Percentiles rank a stretch among this genome's conserved stretches.
Conservation (phyloP, 2,888 invertebrate species). For the Diaperis boleti region DNA sequence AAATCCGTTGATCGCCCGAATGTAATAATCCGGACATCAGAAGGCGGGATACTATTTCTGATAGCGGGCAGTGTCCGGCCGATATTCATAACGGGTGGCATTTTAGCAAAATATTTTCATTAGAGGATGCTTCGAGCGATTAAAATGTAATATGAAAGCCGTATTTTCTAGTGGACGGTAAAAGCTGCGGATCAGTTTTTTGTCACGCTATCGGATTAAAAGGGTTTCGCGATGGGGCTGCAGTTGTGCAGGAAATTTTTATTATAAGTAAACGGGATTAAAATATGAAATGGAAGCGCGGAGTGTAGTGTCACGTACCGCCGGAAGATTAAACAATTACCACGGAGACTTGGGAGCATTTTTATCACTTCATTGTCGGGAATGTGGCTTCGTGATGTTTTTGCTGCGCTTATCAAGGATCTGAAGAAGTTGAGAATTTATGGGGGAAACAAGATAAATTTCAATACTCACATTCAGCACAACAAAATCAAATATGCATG, state of each 20-base stretch:
- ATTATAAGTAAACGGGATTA: not conserved
- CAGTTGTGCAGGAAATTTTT: not conserved
- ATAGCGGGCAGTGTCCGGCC: not conserved
- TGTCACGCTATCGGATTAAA: not conserved
- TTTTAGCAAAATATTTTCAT: constrained; percentile 6
- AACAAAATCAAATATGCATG: too few relatives aligned
- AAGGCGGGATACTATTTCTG: not conserved
- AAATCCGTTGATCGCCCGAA: constrained; percentile 2
- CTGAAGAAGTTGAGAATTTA: too few relatives aligned
- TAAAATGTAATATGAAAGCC: not conserved
- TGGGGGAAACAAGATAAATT: too few relatives aligned
- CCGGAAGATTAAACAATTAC: not conserved
- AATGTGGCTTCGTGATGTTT: too few relatives aligned
- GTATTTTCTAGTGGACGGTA: not conserved
- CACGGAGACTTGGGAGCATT: not conserved
- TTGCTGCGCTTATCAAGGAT: too few relatives aligned
- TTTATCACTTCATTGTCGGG: not conserved
- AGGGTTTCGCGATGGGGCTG: not conserved
- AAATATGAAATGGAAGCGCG: not conserved
- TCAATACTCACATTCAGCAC: too few relatives aligned
- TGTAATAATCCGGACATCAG: not conserved
- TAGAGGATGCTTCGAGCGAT: not conserved
- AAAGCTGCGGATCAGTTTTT: constrained; percentile 4
- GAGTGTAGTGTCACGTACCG: not conserved
- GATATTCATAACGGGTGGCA: constrained; percentile 1